These are phyloP conservation scores for Eupeodes luniger DNA, from an alignment of 2,888 invertebrate genomes.

Conservation along the genomic window DNA sequence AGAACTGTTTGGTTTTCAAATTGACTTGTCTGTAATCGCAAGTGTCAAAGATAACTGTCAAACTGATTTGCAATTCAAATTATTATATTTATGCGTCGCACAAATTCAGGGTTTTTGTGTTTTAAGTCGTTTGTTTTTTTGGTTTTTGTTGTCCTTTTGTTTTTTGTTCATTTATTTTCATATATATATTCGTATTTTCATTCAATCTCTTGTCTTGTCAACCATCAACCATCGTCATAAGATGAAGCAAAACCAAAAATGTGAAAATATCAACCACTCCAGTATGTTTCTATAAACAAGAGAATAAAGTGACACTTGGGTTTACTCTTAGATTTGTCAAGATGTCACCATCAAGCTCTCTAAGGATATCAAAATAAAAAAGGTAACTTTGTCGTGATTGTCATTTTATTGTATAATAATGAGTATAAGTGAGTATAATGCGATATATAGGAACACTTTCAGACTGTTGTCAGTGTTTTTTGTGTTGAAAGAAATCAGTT, in stretches of 20 bases:
- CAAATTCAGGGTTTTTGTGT: constrained; percentile 35
- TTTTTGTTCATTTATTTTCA: no score
- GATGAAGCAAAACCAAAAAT: constrained; percentile 32
- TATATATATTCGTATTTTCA: background rate
- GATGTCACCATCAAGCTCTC: constrained; percentile 53
- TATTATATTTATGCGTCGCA: constrained; percentile 61
- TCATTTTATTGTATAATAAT: constrained; percentile 15
- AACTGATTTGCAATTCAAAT: constrained; percentile 75
- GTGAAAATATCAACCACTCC: constrained; percentile 54
- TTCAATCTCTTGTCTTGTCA: constrained; percentile 10
- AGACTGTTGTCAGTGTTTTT: constrained; percentile 41
- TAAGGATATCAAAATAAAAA: constrained; percentile 4
- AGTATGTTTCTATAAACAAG: constrained; percentile 32
- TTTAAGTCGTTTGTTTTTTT: constrained; percentile 25
- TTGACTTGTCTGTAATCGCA: constrained; percentile 60
- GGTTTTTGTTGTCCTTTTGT: background rate
- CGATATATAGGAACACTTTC: constrained; percentile 39
- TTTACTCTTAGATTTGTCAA: constrained; percentile 70
- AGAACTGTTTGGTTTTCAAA: constrained; percentile 46
- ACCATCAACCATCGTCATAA: background rate
- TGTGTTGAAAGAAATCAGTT: background rate
- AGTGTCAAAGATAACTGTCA: constrained; percentile 71
- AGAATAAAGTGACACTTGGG: constrained; percentile 56
- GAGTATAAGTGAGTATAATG: background rate
- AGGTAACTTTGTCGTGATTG: constrained; percentile 52